Evolutionary conservation across 2,797 vertebrate species (phyloP).

Genomic region (Triplophysa yarkandensis): DNA sequence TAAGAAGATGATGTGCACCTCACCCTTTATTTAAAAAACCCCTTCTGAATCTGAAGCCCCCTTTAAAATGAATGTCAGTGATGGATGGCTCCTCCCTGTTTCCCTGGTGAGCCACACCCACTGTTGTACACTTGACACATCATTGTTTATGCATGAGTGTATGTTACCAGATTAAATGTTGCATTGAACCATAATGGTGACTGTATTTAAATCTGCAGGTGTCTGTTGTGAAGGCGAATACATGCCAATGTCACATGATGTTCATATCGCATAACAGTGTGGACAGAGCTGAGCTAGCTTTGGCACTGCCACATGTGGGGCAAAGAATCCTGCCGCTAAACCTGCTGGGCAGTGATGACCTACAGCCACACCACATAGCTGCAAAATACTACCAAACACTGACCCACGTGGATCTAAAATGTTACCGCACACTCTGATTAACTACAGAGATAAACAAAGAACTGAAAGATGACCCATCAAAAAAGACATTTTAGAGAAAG

Average conservation of each 20-base stretch:
- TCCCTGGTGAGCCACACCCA: constrained; percentile 49
- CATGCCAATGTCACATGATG: constrained; percentile 16
- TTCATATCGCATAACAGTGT: constrained; percentile 27
- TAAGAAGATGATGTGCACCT: not conserved
- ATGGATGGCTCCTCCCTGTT: constrained; percentile 14
- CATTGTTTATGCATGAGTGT: constrained; percentile 50
- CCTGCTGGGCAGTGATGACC: constrained; percentile 11
- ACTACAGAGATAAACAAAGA: not conserved
- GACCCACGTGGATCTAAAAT: constrained; percentile 2
- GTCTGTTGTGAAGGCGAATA: not conserved
- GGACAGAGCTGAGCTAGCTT: constrained; percentile 40
- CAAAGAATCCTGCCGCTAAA: constrained; percentile 47
- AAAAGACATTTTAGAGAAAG: constrained; percentile 31
- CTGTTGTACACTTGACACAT: constrained; percentile 41
- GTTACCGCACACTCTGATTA: not conserved
- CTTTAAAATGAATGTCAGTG: constrained; percentile 20
- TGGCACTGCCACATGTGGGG: constrained; percentile 10
- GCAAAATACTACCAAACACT: not conserved
- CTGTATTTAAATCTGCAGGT: not conserved
- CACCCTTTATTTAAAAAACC: not conserved
- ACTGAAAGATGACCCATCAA: not conserved
- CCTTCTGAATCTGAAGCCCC: not conserved
- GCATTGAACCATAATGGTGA: not conserved
- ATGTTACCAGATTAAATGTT: not conserved
- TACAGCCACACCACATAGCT: not conserved